Percentiles rank a stretch among this genome's conserved stretches.
These are phyloP conservation scores for Galemys pyrenaicus DNA, from an alignment of 2,113 vertebrate genomes.

Conservation along the genomic window DNA sequence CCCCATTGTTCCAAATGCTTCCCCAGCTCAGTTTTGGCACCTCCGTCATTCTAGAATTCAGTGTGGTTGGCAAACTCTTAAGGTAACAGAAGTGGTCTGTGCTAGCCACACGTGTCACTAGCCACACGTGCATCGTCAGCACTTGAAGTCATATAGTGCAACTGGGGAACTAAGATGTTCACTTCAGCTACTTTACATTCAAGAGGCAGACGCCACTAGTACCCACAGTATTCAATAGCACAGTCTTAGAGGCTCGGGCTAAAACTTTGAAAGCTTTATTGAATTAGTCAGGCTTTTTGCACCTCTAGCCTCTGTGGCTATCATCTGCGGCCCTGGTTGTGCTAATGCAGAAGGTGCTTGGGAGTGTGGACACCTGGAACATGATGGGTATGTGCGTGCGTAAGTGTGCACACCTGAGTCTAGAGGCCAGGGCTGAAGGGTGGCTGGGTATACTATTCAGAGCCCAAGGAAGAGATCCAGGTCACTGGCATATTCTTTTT, in stretches of 20 bases:
- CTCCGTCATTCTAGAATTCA: not conserved
- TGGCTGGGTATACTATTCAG: not conserved
- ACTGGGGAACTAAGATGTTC: not conserved
- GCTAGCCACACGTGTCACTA: not conserved
- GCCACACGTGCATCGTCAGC: not conserved
- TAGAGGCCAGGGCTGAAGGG: no score
- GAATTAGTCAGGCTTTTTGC: no score
- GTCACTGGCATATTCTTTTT: not conserved
- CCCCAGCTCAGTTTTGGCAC: not conserved
- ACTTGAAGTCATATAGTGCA: not conserved
- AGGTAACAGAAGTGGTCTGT: not conserved
- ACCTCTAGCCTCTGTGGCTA: no score
- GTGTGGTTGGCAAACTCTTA: accelerated
- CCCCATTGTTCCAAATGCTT: not conserved
- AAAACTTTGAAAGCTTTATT: not conserved
- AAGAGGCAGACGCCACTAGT: not conserved
- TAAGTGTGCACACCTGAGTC: no score
- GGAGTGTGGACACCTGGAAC: no score
- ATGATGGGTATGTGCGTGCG: no score
- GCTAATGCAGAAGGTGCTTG: no score
- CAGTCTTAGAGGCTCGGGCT: not conserved
- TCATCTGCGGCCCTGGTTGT: no score
- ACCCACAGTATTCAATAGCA: not conserved
- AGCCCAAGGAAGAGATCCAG: not conserved
- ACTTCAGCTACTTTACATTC: not conserved